Evolutionary conservation across 2,113 vertebrate species (phyloP).

Genomic region (Cepphus grylle): DNA sequence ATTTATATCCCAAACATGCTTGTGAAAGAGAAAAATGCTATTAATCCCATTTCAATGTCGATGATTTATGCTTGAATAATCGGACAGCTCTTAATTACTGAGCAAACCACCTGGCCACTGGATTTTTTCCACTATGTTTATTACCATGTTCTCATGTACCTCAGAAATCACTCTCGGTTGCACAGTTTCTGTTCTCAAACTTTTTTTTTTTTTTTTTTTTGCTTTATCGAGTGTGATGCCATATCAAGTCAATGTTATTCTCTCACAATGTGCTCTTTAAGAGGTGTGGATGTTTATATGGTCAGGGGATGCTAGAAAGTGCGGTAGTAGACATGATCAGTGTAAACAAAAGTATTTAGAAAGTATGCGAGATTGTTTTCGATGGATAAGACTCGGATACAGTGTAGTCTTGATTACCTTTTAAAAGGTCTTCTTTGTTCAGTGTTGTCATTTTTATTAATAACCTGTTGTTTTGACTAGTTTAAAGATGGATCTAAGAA

Average conservation of each 20-base stretch:
- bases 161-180: slow-evolving; percentile 87
- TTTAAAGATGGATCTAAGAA: slow-evolving; percentile 76
- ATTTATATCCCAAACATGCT: background rate
- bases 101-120: slow-evolving; percentile 56
- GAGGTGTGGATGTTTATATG: slow-evolving; percentile 77
- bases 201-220: slow-evolving; percentile 62
- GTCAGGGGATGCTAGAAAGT: slow-evolving; percentile 74
- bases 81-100: background rate
- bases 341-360: slow-evolving; percentile 68
- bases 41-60: background rate
- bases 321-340: slow-evolving; percentile 67
- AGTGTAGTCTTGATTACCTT: slow-evolving; percentile 65
- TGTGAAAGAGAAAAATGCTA: background rate
- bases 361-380: slow-evolving; percentile 58
- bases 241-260: slow-evolving; percentile 81
- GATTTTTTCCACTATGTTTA: slow-evolving; percentile 82
- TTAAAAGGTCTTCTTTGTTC: slow-evolving; percentile 73
- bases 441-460: slow-evolving; percentile 77
- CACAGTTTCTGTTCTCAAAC: slow-evolving; percentile 87
- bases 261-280: slow-evolving; percentile 80
- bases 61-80: slow-evolving; percentile 26
- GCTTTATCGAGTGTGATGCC: slow-evolving; percentile 90
- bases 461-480: slow-evolving; percentile 78
- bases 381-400: slow-evolving; percentile 59
- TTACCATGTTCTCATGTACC: slow-evolving; percentile 88